Evolutionary conservation across 2,888 invertebrate genomes (phyloP).

Genomic region (Argyresthia goedartella): DNA sequence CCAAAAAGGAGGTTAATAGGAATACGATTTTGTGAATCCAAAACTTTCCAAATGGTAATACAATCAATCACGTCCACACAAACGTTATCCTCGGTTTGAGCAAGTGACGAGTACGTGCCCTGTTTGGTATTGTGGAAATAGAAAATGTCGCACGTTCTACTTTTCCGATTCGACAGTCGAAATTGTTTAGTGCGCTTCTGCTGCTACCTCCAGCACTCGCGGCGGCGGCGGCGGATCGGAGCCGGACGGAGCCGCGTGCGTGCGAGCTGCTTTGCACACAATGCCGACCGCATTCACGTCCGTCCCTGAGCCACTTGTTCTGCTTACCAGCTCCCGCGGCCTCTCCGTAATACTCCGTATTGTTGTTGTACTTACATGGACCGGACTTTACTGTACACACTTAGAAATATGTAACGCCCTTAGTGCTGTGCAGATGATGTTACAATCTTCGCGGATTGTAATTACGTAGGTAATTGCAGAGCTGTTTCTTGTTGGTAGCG

Average conservation of each 20-base stretch:
- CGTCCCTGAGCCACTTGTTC: not conserved
- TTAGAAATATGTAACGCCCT: too few species aligned
- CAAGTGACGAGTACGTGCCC: not conserved
- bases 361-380: too few species aligned
- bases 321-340: not conserved
- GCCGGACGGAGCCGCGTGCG: not conserved
- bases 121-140: too few species aligned
- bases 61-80: not conserved
- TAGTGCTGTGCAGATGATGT: too few species aligned
- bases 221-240: not conserved
- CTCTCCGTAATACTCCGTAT: too few species aligned
- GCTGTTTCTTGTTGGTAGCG: too few species aligned
- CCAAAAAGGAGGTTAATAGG: not conserved
- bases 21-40: not conserved
- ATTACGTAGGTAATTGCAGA: too few species aligned
- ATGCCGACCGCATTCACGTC: constrained; percentile 13
- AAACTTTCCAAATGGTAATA: not conserved
- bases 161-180: too few species aligned
- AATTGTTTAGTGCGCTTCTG: too few species aligned
- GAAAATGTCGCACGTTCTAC: too few species aligned
- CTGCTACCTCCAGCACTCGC: not conserved
- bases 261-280: constrained; percentile 11
- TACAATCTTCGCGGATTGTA: too few species aligned
- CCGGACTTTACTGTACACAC: too few species aligned
- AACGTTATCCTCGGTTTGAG: not conserved